A percentile compares a stretch with the other conserved stretches of the same genome.
These are phyloP conservation scores for Yasuhikotakia modesta DNA, from an alignment of 2,797 vertebrate genomes.

Conservation along the genomic window DNA sequence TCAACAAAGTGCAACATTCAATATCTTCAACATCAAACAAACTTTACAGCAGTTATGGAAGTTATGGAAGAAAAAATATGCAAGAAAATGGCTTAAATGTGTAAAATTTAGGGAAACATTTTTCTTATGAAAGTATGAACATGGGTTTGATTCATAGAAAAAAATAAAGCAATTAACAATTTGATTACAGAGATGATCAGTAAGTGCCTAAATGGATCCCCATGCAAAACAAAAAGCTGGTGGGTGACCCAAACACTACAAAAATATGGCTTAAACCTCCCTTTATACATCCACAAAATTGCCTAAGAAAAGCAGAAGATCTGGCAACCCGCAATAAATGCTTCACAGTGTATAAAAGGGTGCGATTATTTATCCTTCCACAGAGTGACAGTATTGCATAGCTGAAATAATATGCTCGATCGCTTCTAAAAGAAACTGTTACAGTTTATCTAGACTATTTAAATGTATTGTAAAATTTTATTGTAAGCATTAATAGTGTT, in stretches of 20 bases:
- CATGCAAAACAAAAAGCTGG: conserved; percentile 1
- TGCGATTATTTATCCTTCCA: conserved; percentile 46
- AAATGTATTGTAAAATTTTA: conserved; percentile 31
- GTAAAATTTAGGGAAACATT: not conserved
- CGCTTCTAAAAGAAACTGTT: not conserved
- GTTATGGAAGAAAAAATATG: too few species aligned
- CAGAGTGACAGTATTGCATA: conserved; percentile 54
- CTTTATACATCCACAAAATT: conserved; percentile 19
- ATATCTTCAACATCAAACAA: not conserved
- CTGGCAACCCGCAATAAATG: conserved; percentile 10
- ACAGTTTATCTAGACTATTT: conserved; percentile 6
- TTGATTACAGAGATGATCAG: conserved; percentile 13
- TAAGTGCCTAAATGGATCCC: not conserved
- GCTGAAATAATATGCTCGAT: conserved; percentile 44
- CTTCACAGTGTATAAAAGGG: conserved; percentile 57
- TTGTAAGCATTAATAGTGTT: conserved; percentile 19
- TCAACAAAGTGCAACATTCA: not conserved
- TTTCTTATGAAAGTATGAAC: not conserved
- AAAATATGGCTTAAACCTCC: not conserved
- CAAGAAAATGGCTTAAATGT: too few species aligned
- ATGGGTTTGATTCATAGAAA: not conserved
- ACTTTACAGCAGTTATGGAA: not conserved
- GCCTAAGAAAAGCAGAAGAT: conserved; percentile 14
- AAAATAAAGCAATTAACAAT: not conserved
- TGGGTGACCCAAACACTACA: not conserved